Base-by-base conservation (phyloP, 2,888 invertebrate species). In the Fabriciana adippe region DNA sequence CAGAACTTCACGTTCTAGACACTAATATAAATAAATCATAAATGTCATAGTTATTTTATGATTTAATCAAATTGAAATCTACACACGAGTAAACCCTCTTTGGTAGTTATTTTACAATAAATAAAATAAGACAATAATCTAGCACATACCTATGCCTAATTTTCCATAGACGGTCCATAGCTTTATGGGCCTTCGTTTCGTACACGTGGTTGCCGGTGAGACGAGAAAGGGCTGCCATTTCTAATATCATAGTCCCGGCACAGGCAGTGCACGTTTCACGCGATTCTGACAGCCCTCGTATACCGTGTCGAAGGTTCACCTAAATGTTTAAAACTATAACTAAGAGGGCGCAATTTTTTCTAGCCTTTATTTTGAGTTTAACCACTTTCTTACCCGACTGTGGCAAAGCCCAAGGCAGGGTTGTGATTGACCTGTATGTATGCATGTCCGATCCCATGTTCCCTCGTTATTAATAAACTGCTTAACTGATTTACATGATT, bases 191-290 rank as follows among this genome's bases (percentile, higher is more conserved):
- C 84, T 98, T 98, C 78, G 97, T 96, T 89, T 99, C 99, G 88
- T 97, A 99, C 59, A 98, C 93, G 0, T 97, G 95, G 83, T 98
- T 97, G 78, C 97, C 99, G 0, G 98, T 97, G 62, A 99, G 93
- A 2, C 99, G 94, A 2, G 98, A 98, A 8, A 99, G 93, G 0
- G 99, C 98, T 0, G 99, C 99, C 95, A 99, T 98, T 92, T 99
- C 99, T 47, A 99, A 90, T 63, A 99, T 96, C 95, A 99, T 98
- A 0, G 99, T 99, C 0, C 99, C 99, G 1, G 99, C 99, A 89
- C 99, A 99, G 0, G 99, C 99, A 0, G 99, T 99, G 83, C 99
- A 99, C 0, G 99, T 99, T 88, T 99, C 98, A 4, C 96, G 93
- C 0, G 96, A 96, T 75, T 95, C 94, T 72, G 95, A 95, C 60